A percentile compares a stretch with the other conserved stretches of the same genome.
Evolutionary conservation across 92 coral and sea anemone species (phyloP).

Genomic region (Palythoa heliodiscus): DNA sequence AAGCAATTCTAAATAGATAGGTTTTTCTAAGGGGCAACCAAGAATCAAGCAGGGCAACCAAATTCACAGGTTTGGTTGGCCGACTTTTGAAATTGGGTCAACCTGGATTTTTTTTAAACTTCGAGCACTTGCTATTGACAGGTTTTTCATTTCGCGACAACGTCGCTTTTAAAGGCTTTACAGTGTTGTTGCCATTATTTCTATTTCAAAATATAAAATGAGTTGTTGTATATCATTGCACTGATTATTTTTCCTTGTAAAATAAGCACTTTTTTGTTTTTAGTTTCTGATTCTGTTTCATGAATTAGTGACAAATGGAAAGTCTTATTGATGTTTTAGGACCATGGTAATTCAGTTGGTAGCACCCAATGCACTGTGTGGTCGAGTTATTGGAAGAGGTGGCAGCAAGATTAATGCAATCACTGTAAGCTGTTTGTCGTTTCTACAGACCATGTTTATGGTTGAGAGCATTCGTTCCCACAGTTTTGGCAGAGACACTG

Average conservation of each 20-base stretch:
- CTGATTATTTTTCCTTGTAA: not conserved
- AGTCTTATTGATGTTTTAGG: constrained; percentile 49
- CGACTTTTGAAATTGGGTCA: no score
- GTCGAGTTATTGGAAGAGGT: constrained; percentile 98
- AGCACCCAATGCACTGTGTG: constrained; percentile 97
- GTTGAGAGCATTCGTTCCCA: not conserved
- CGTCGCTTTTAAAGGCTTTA: no score
- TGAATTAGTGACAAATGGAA: not conserved
- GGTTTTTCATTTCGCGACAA: no score
- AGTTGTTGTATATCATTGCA: no score
- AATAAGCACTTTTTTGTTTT: not conserved
- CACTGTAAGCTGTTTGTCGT: constrained; percentile 69
- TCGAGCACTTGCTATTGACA: no score
- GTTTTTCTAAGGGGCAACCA: no score
- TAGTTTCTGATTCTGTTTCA: not conserved
- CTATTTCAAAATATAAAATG: no score
- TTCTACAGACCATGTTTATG: not conserved
- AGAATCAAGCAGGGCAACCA: no score
- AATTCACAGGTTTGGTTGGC: no score
- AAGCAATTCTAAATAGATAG: no score
- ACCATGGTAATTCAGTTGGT: constrained; percentile 90
- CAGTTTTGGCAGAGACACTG: not conserved
- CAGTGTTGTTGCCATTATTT: no score
- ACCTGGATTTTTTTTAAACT: no score
- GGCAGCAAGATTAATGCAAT: constrained; percentile 98